These are phyloP conservation scores for Gobiocypris rarus DNA, from an alignment of 2,113 vertebrate species.

Conservation along the genomic window DNA sequence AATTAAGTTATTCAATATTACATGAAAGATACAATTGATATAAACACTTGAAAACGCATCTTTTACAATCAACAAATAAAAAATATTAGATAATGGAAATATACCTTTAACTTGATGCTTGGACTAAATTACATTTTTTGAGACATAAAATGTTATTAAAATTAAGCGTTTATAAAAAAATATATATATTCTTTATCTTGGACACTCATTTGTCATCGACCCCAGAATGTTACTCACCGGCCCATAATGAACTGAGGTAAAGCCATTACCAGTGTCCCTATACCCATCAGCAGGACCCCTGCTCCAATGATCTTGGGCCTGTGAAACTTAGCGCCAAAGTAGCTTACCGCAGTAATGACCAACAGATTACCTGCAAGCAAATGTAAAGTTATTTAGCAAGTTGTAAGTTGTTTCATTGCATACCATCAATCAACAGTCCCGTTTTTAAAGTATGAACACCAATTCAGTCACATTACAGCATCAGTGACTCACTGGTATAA, in stretches of 20 bases:
- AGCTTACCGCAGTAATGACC: conserved; percentile 91
- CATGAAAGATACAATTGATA: too few species aligned
- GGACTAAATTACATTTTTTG: too few species aligned
- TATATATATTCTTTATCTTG: background rate
- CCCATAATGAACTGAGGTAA: conserved; percentile 94
- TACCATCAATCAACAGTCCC: background rate
- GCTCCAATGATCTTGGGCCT: conserved; percentile 89
- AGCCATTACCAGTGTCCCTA: conserved; percentile 89
- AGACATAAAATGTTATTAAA: too few species aligned
- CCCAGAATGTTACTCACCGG: conserved; percentile 75
- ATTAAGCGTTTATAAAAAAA: too few species aligned
- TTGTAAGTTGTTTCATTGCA: background rate
- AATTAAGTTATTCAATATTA: too few species aligned
- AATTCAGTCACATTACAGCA: background rate
- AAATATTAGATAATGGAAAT: too few species aligned
- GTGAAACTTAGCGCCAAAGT: conserved; percentile 93
- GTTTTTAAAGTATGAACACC: background rate
- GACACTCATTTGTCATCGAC: background rate
- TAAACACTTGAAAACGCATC: background rate
- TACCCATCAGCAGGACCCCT: conserved; percentile 89
- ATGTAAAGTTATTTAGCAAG: background rate
- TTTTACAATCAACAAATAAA: background rate
- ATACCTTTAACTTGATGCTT: too few species aligned
- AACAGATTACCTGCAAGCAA: conserved; percentile 85
- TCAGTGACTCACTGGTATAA: conserved; percentile 11